phyloP scores from a whole-genome alignment of 2,113 vertebrate species.

The Rallus limicola region DNA sequence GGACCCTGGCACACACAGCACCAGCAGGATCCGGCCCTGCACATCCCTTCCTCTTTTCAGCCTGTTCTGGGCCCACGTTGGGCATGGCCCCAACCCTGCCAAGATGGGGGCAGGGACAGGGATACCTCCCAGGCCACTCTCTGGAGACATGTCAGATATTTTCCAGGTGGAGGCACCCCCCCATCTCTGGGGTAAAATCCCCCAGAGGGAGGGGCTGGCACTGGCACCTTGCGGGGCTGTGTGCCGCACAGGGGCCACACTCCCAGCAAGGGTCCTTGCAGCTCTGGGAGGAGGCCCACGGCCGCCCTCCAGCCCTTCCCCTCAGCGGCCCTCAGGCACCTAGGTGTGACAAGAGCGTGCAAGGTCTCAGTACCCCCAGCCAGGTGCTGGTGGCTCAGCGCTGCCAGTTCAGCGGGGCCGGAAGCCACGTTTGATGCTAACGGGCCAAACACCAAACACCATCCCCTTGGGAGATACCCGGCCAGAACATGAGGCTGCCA shows the following conservation, averaged over 20 bases:
- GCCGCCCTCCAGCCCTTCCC: not conserved
- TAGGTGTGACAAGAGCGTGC: not conserved
- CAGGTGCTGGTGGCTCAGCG: fast-evolving
- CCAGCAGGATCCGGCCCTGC: fast-evolving
- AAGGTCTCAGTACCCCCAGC: not conserved
- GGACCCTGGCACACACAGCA: not conserved
- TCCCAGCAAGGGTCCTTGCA: fast-evolving
- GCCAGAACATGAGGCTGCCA: not conserved
- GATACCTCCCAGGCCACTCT: not conserved
- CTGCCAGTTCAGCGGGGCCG: not conserved
- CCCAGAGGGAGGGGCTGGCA: not conserved
- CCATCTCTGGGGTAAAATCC: fast-evolving
- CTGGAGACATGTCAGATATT: not conserved
- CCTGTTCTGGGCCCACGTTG: too few species aligned
- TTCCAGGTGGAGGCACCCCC: fast-evolving
- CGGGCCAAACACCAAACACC: fast-evolving
- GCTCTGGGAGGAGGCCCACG: fast-evolving
- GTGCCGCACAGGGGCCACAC: fast-evolving
- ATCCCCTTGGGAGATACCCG: not conserved
- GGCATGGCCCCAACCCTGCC: not conserved
- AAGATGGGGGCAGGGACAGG: not conserved
- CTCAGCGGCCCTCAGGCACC: fast-evolving
- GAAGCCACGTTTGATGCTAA: not conserved
- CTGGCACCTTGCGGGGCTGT: fast-evolving
- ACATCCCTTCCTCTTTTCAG: not conserved